Base-by-base conservation (phyloP, 23 tunicate genomes). In the Corella eumyota region DNA sequence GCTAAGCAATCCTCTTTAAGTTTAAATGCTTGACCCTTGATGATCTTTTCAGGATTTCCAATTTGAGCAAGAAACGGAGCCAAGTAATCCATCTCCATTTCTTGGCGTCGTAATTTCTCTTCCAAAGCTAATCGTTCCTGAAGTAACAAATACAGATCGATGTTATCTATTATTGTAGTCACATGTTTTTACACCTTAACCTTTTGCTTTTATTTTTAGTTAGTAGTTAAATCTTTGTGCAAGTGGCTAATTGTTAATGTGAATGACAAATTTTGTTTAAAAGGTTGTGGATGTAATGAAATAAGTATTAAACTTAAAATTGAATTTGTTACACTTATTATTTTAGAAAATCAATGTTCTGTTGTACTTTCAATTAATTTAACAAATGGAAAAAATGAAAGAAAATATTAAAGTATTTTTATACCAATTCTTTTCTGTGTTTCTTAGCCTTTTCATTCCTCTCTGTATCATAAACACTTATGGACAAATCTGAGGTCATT, bases 51-150 rank as follows among this genome's bases (percentile, higher is more conserved):
- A 34, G 99, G 99, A 53, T 73, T 73, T 23, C 95, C 95, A 48
- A 93, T 84, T 68, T 93, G 99, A 45, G 95, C 95, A 23, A 93
- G 75, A 79, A 93, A 93, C 1, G 99, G 99, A 57, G 95, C 99
- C 58, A 93, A 37, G 56, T 93, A 93, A 71, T 93, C 99, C 99
- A 93, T 93, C 73, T 93, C 99, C 90, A 75, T 84, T 32, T 93
- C 99, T 58, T 93, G 90, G 25, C 82, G 56, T 25, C 95, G 62
- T 17, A 72, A 48, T 36, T 70, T 74, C 59, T 93, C 99, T 50
- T 84, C 95, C 59, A 72, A 60, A 19, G 96, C 96, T 28, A 68
- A 69, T 13, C 76, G 71, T 40, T 88, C 96, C 96, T 88, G 73
- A 17, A 7, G 17, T 45, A 49, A 4, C 31, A 32, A 60, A 60